A percentile compares a stretch with the other conserved stretches of the same genome.
phyloP scores from a whole-genome alignment of 2,797 vertebrate species.

The Mico argentatus region DNA sequence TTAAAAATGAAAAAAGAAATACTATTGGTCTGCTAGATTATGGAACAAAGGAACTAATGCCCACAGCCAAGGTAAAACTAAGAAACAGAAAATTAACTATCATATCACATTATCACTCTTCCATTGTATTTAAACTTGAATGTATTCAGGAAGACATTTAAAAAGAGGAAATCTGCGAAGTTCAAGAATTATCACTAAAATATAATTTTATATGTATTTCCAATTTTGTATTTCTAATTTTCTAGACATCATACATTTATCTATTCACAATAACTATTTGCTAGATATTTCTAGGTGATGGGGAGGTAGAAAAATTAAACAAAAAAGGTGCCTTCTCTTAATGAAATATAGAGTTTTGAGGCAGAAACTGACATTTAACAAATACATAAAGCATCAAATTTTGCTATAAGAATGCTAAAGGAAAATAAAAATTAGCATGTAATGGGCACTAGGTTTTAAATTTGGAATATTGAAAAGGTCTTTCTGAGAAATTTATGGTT shows the following conservation, averaged over 20 bases:
- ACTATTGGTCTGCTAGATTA: not conserved
- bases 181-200: conserved; percentile 15
- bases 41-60: not conserved
- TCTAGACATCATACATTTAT: not conserved
- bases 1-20: not conserved
- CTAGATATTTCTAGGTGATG: not conserved
- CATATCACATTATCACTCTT: not conserved
- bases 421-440: conserved; percentile 2
- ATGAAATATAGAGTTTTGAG: not conserved
- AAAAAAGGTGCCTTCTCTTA: not conserved
- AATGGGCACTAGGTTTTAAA: not conserved
- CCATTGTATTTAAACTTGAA: not conserved
- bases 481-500: conserved; percentile 20
- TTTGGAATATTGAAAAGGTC: not conserved
- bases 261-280: not conserved
- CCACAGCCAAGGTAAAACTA: not conserved
- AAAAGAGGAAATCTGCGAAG: not conserved
- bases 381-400: not conserved
- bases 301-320: not conserved
- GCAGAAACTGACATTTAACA: conserved; percentile 39
- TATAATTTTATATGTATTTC: not conserved
- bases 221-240: not conserved
- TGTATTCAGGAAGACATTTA: not conserved
- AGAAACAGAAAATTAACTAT: not conserved
- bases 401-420: not conserved